Base-by-base conservation (phyloP, 2,888 invertebrate genomes). In the Augochlorella aurata region DNA sequence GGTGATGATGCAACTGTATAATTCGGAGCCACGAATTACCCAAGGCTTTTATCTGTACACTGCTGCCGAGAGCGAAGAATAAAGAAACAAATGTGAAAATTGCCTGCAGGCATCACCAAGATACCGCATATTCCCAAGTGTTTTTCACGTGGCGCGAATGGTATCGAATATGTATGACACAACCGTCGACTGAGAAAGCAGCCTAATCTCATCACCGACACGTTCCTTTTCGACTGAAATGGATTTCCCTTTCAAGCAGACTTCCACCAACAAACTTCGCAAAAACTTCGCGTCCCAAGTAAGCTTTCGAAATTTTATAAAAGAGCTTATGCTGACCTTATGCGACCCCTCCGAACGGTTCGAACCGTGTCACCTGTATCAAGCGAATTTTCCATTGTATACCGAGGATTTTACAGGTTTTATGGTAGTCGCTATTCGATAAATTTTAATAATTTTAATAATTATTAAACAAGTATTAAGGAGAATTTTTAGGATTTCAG, bases 111-210 rank as follows among this genome's bases (percentile, higher is more conserved):
- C 74, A 71, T 29, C 38, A 50, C 24, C 54, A 50, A 75, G 68
- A 73, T 66, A 61, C 68, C 74, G 38, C 74, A 63, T 82, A 85
- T 84, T 87, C 85, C 81, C 85, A 84, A 74, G 81, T 85, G 87
- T 80, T 88, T 78, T 66, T 58, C 69, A 52, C 58, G 29, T 66
- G 71, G 49, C 74, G 61, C 67, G 68, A 87, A 87, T 74, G 70
- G 73, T 85, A 88, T 88, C 82, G 82, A 89, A 89, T 89, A 89
- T 88, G 86, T 88, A 89, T 85, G 86, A 88, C 81, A 74, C 68
- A 65, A 76, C 74, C 66, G 73, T 70, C 72, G 75, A 70, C 49
- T 81, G 74, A 79, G 82, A 87, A 87, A 85, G 76, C 84, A 76
- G 78, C 81, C 80, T 88, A 86, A 88, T 89, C 84, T 85, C 85